Conservation (phyloP, 2,888 invertebrate genomes). For the Melanargia galathea region DNA sequence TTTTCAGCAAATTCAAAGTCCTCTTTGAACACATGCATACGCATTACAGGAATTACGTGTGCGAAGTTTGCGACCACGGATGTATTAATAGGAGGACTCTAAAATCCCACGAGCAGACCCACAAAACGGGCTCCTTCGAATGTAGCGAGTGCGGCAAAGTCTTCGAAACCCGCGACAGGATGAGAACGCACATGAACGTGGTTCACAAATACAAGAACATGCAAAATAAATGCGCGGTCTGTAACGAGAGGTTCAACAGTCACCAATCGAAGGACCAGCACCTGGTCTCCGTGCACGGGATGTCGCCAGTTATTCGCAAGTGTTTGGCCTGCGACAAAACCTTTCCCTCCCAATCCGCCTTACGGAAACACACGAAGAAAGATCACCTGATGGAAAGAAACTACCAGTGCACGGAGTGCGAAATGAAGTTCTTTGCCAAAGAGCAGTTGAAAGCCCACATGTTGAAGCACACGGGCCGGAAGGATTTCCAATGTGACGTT, state of each 20-base stretch:
- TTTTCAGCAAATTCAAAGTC: conserved; percentile 47
- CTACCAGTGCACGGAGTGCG: background rate
- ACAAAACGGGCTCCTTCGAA: conserved; percentile 42
- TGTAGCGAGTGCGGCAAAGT: conserved; percentile 52
- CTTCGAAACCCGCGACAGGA: conserved; percentile 55
- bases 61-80: conserved; percentile 50
- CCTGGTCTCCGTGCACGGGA: conserved; percentile 43
- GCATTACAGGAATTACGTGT: conserved; percentile 58
- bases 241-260: conserved; percentile 50
- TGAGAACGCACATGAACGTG: conserved; percentile 48
- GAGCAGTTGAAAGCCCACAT: conserved; percentile 50
- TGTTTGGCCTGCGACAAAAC: conserved; percentile 46
- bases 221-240: conserved; percentile 51
- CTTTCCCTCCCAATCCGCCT: conserved; percentile 39
- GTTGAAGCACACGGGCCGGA: conserved; percentile 56
- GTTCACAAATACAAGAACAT: conserved; percentile 38
- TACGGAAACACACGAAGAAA: conserved; percentile 36
- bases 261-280: conserved; percentile 41
- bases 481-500: conserved; percentile 56
- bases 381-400: conserved; percentile 39
- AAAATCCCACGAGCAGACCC: conserved; percentile 39
- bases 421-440: conserved; percentile 53
- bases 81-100: conserved; percentile 43
- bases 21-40: conserved; percentile 54
- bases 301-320: conserved; percentile 31